Evolutionary conservation across 2,888 invertebrate species (phyloP), one percentile per base, ranked within the genome.

Genomic region (Poecilus cupreus): DNA sequence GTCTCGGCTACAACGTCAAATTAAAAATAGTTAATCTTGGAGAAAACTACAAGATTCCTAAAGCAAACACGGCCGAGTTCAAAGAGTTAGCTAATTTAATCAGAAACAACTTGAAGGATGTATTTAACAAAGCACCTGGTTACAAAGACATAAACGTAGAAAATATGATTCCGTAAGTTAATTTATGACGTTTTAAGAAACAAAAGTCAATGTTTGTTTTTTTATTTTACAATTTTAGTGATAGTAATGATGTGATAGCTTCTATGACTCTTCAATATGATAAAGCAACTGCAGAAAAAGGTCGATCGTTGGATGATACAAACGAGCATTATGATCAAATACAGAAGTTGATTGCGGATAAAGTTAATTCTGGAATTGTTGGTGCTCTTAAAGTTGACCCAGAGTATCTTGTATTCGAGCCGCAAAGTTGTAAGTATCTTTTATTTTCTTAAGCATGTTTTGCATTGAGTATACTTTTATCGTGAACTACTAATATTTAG

Each of bases 351-450:
- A 89, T 97, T 1, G 89, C 92, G 82, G 94, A 95, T 51, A 94
- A 94, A 8, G 90, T 97, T 0, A 90, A 92, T 1, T 91, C 90
- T 0, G 97, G 96, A 3, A 91, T 91, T 85, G 94, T 96, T 5
- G 97, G 97, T 0, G 94, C 94, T 32, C 88, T 97, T 0, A 93
- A 93, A 22, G 94, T 97, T 0, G 96, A 97, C 88, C 96, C 96
- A 0, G 93, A 94, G 82, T 96, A 94, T 87, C 89, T 96, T 82
- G 92, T 94, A 76, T 93, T 96, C 85, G 92, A 93, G 85, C 92
- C 95, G 1, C 91, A 92, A 83, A 92, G 93, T 87, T 90, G 96
- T 96, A 88, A 92, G 94, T 91, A 22, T 74, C n/a, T n/a, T n/a
- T n/a, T n/a, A n/a, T n/a, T n/a, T n/a, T n/a, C n/a, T n/a, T n/a